These are phyloP conservation scores for Ypsolopha scabrella DNA, from an alignment of 2,888 invertebrate genomes.

Conservation along the genomic window DNA sequence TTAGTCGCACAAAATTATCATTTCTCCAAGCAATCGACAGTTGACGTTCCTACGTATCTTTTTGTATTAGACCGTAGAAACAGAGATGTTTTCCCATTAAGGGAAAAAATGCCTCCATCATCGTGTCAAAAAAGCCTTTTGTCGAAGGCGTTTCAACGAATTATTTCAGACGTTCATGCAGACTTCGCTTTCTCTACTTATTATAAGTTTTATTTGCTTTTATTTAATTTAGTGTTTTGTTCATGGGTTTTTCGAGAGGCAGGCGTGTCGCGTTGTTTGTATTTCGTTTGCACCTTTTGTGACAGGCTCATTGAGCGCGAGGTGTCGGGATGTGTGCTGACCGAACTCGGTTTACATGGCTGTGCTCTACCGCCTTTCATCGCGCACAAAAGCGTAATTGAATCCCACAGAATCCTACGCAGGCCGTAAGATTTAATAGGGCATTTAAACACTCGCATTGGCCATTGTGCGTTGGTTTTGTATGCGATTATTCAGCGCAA, in stretches of 20 bases:
- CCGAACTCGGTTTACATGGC: slow-evolving; percentile 62
- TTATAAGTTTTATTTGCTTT: slow-evolving; percentile 67
- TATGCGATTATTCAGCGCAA: slow-evolving; percentile 62
- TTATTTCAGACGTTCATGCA: slow-evolving; percentile 36
- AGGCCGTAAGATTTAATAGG: slow-evolving; percentile 68
- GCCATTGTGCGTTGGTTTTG: slow-evolving; percentile 64
- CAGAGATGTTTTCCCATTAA: no score
- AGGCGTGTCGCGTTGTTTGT: slow-evolving; percentile 39
- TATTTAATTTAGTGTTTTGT: slow-evolving; percentile 66
- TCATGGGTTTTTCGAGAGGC: slow-evolving; percentile 15
- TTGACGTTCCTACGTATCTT: no score
- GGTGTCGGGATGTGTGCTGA: slow-evolving; percentile 66
- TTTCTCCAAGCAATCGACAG: no score
- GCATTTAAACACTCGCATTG: slow-evolving; percentile 70
- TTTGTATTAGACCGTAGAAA: no score
- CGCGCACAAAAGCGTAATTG: slow-evolving; percentile 67
- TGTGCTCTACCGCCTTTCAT: slow-evolving; percentile 63
- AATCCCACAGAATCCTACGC: slow-evolving; percentile 69
- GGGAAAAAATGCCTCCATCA: no score
- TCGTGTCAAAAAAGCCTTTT: slow-evolving; percentile 22
- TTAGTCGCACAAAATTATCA: no score
- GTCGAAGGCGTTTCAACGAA: slow-evolving; percentile 48
- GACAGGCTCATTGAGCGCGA: slow-evolving; percentile 65
- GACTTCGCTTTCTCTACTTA: slow-evolving; percentile 36
- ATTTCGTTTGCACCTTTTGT: slow-evolving; percentile 66